These are phyloP conservation scores for Phalloptychus januarius DNA, from an alignment of 2,797 vertebrate species.

Conservation along the genomic window DNA sequence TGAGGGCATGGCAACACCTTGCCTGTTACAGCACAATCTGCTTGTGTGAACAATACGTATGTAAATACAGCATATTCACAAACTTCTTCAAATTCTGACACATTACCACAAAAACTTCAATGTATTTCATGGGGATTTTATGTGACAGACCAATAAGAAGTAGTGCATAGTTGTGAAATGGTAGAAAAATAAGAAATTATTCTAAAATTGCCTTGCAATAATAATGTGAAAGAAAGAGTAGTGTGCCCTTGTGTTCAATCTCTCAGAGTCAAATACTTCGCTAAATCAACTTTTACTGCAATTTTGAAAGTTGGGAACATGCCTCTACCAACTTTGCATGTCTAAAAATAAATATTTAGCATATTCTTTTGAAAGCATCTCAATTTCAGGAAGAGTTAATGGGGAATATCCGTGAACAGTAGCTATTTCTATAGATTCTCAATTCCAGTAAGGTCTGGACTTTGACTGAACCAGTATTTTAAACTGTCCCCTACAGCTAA, in stretches of 20 bases:
- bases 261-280: background rate
- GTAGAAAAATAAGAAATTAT: background rate
- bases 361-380: background rate
- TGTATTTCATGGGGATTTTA: background rate
- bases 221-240: background rate
- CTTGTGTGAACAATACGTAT: constrained; percentile 14
- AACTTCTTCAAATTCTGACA: background rate
- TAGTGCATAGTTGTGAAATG: background rate
- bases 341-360: background rate
- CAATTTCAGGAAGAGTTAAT: background rate
- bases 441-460: background rate
- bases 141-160: no score
- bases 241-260: background rate
- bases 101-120: background rate
- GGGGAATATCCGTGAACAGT: background rate
- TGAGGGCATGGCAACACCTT: constrained; percentile 57
- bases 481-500: background rate
- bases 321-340: background rate
- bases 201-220: background rate
- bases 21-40: background rate
- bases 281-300: background rate
- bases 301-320: background rate
- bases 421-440: background rate
- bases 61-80: constrained; percentile 13
- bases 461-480: background rate